These are phyloP conservation scores for Rhagoletis zephyria DNA, from an alignment of 1,140 invertebrate genomes.

Conservation along the genomic window DNA sequence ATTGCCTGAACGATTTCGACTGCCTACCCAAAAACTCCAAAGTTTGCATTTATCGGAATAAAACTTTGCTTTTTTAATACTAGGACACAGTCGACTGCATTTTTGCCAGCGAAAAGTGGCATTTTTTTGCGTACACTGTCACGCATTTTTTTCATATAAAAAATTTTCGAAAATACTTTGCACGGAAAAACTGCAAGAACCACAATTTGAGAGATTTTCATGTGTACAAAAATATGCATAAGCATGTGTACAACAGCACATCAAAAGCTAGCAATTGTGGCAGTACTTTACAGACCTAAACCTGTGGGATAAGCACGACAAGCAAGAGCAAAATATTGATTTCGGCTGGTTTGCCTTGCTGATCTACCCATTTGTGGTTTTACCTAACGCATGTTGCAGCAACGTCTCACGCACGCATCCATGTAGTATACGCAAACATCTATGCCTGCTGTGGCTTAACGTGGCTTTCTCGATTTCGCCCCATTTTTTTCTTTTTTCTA, in stretches of 20 bases:
- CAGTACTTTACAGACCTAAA: not conserved
- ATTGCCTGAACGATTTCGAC: no score
- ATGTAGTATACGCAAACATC: not conserved
- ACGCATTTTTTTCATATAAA: no score
- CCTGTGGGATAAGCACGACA: not conserved
- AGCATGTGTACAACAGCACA: not conserved
- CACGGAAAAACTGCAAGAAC: no score
- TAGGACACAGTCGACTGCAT: no score
- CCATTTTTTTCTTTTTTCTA: slow-evolving; percentile 8
- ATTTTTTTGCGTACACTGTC: no score
- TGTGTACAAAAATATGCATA: no score
- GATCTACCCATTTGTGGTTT: slow-evolving; percentile 35
- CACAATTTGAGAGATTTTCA: no score
- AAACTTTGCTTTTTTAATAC: no score
- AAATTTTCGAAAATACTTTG: no score
- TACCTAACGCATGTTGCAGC: slow-evolving; percentile 12
- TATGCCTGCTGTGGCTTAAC: not conserved
- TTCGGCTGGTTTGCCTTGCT: not conserved
- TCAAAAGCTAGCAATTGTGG: slow-evolving; percentile 10
- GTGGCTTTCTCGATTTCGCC: slow-evolving; percentile 12
- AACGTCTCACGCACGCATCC: not conserved
- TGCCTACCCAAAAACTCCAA: no score
- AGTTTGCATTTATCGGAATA: no score
- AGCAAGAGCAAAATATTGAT: not conserved
- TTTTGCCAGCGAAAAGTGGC: no score